Evolutionary conservation across 2,797 vertebrate species (phyloP).

Genomic region (Acanthurus tractus): DNA sequence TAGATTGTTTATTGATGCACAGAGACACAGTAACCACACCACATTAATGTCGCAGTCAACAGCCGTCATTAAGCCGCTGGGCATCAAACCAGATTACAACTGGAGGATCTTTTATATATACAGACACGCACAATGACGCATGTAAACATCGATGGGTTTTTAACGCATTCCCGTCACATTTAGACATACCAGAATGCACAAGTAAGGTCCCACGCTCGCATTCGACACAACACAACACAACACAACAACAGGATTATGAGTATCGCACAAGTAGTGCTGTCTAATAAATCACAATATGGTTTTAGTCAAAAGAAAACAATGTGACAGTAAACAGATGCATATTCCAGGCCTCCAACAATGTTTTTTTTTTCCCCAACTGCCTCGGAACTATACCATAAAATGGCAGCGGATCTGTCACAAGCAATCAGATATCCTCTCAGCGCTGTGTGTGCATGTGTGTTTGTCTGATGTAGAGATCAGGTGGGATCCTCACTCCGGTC

Average conservation of each 20-base stretch:
- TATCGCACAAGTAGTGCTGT: slow-evolving; percentile 2
- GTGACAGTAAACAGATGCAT: slow-evolving; percentile 32
- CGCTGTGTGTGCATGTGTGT: slow-evolving; percentile 31
- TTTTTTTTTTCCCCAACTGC: slow-evolving; percentile 7
- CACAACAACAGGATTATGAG: slow-evolving; percentile 37
- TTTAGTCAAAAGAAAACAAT: slow-evolving; percentile 37
- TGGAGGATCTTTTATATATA: slow-evolving; percentile 2
- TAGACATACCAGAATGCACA: neutral
- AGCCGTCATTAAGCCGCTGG: slow-evolving; percentile 21
- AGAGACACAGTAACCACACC: slow-evolving; percentile 9
- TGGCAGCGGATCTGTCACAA: slow-evolving; percentile 62
- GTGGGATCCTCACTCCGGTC: slow-evolving; percentile 42
- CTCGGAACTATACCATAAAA: slow-evolving; percentile 53
- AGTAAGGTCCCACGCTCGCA: neutral
- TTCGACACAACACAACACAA: neutral
- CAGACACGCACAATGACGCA: neutral
- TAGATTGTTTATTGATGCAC: slow-evolving; percentile 47
- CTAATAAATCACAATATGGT: slow-evolving; percentile 48
- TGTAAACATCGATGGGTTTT: slow-evolving; percentile 43
- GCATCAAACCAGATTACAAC: slow-evolving; percentile 39
- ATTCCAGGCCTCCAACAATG: slow-evolving; percentile 28
- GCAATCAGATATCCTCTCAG: slow-evolving; percentile 44
- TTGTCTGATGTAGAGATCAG: slow-evolving; percentile 61
- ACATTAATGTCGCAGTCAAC: slow-evolving; percentile 4
- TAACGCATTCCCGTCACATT: slow-evolving; percentile 15